These are phyloP conservation scores for Phylloscopus trochilus DNA, from an alignment of 2,113 vertebrate genomes.

Conservation along the genomic window DNA sequence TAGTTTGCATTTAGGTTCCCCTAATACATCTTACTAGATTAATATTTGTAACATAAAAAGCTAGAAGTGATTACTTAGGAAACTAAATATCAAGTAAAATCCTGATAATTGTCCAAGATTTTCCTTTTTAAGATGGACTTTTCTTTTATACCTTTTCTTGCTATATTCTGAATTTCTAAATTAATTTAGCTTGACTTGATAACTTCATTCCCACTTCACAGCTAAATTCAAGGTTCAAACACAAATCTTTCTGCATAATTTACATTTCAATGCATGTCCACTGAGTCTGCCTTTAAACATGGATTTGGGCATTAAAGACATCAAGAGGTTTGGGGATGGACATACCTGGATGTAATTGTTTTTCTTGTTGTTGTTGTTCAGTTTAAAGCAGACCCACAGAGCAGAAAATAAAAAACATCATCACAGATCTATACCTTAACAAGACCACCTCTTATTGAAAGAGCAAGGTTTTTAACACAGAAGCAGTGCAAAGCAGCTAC, in stretches of 20 bases:
- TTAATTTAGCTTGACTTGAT: constrained; percentile 23
- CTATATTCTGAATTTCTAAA: neutral
- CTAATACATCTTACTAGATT: constrained; percentile 69
- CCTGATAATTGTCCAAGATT: constrained; percentile 48
- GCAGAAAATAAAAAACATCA: neutral
- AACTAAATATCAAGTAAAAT: constrained; percentile 63
- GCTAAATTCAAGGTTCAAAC: neutral
- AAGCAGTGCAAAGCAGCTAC: neutral
- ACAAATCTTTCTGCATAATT: neutral
- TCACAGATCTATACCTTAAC: neutral
- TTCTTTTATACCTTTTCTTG: neutral
- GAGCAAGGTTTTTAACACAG: neutral
- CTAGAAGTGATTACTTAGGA: constrained; percentile 68
- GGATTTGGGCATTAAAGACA: neutral
- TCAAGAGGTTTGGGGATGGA: neutral
- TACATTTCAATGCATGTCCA: neutral
- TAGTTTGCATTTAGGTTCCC: constrained; percentile 68
- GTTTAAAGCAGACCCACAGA: neutral
- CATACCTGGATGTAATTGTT: neutral
- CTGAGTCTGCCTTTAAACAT: neutral
- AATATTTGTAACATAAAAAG: constrained; percentile 65
- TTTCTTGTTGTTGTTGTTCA: neutral
- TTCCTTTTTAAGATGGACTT: neutral
- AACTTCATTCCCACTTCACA: constrained; percentile 12
- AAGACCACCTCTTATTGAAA: neutral